Percentiles rank a stretch among this genome's conserved stretches.
Conservation (phyloP, 2,797 vertebrate genomes). For the Siniperca obscura region DNA sequence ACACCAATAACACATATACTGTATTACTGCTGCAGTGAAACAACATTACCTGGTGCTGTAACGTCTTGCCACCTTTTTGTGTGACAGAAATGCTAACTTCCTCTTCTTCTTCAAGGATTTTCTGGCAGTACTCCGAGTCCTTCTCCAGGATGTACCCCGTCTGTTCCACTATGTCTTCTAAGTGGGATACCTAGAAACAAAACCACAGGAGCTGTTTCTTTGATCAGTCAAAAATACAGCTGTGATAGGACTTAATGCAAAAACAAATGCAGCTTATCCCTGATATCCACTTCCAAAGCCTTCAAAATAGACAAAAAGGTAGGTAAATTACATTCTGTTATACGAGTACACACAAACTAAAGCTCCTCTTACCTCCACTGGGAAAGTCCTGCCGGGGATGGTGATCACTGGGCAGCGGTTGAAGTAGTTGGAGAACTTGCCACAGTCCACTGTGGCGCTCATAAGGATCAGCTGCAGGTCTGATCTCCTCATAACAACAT, state of each 20-base stretch:
- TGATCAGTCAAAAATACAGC: not conserved
- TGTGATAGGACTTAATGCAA: not conserved
- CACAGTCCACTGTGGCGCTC: constrained; percentile 97
- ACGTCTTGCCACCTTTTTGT: constrained; percentile 89
- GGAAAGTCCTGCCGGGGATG: constrained; percentile 94
- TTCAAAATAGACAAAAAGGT: not conserved
- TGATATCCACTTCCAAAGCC: not conserved
- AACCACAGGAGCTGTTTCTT: constrained; percentile 4
- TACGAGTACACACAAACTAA: not conserved
- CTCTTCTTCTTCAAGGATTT: constrained; percentile 95
- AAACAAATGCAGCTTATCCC: not conserved
- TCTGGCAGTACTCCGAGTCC: constrained; percentile 97
- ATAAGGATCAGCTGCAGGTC: constrained; percentile 95
- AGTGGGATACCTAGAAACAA: constrained; percentile 89
- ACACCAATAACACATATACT: too few relatives aligned
- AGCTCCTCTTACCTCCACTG: constrained; percentile 89
- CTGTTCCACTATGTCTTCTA: constrained; percentile 94
- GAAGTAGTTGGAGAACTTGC: constrained; percentile 96
- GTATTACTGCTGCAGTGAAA: not conserved
- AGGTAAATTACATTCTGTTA: not conserved
- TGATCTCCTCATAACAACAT: constrained; percentile 91
- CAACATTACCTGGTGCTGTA: constrained; percentile 89
- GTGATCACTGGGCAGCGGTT: constrained; percentile 94
- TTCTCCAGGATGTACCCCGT: constrained; percentile 94
- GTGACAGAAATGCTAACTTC: constrained; percentile 90